Conservation (phyloP, 2,888 invertebrate genomes). For the Agrotis puta region DNA sequence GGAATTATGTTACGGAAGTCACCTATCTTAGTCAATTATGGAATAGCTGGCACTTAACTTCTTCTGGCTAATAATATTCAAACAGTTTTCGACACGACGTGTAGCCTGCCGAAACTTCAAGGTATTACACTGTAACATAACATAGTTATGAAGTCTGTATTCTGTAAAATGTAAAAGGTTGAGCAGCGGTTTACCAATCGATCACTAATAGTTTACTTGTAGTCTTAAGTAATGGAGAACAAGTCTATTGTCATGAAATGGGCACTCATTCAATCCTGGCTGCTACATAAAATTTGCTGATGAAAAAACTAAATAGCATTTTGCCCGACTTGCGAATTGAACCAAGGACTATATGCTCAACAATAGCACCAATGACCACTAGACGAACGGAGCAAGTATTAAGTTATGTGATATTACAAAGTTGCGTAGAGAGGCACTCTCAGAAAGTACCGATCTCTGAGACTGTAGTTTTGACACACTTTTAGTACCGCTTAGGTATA, state of each 20-base stretch:
- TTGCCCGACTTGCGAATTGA: not conserved
- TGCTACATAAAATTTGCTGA: not conserved
- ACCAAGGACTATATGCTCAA: not conserved
- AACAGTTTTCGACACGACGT: not conserved
- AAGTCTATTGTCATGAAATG: not conserved
- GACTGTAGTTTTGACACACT: constrained; percentile 9
- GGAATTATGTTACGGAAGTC: not conserved
- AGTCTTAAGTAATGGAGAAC: not conserved
- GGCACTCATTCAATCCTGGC: not conserved
- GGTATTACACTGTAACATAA: not conserved
- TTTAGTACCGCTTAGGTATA: constrained; percentile 22
- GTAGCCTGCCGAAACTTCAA: not conserved
- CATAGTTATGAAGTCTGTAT: not conserved
- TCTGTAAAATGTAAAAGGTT: not conserved
- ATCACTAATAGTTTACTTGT: too few relatives aligned
- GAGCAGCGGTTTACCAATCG: not conserved
- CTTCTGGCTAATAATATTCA: too few relatives aligned
- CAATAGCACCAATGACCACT: not conserved
- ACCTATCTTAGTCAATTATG: too few relatives aligned
- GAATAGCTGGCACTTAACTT: not conserved
- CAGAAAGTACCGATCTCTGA: constrained; percentile 11
- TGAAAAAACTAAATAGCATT: not conserved
- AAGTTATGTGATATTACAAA: constrained; percentile 7
- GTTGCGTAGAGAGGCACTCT: constrained; percentile 10
- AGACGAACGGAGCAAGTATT: not conserved